Conservation (phyloP, 2,113 vertebrate species). For the Colaptes auratus region DNA sequence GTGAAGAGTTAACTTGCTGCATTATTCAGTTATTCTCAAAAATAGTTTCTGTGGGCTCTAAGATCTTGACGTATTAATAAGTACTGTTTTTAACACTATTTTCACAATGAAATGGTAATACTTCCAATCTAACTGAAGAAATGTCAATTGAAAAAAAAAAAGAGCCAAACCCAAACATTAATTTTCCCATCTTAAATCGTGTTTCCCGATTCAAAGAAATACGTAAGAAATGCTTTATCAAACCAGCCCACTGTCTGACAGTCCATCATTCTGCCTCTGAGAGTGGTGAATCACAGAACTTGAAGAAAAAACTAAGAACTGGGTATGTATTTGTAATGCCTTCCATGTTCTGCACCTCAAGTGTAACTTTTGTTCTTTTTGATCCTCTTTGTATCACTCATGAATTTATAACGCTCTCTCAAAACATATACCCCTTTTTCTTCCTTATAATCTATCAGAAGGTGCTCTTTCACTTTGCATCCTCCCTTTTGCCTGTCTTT, state of each 20-base stretch:
- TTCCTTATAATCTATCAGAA: neutral
- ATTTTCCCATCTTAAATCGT: neutral
- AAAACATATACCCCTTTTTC: neutral
- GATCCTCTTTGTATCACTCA: fast-evolving
- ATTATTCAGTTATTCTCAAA: neutral
- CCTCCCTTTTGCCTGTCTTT: neutral
- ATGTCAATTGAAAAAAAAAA: neutral
- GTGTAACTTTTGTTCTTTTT: neutral
- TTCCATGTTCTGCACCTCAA: neutral
- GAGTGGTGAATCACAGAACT: neutral
- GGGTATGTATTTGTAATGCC: neutral
- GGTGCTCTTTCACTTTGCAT: neutral
- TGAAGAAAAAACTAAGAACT: neutral
- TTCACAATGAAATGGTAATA: neutral
- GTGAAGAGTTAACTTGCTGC: neutral
- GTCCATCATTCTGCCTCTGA: neutral
- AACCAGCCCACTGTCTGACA: neutral
- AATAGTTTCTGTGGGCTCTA: neutral
- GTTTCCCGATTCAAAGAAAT: neutral
- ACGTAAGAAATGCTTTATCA: neutral
- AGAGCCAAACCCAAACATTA: neutral
- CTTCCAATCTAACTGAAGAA: neutral
- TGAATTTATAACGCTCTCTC: neutral
- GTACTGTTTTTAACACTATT: neutral
- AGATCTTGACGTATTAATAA: neutral